These are phyloP conservation scores for Chromoteleia sp. DNA, from an alignment of 2,888 invertebrate species.

Conservation along the genomic window DNA sequence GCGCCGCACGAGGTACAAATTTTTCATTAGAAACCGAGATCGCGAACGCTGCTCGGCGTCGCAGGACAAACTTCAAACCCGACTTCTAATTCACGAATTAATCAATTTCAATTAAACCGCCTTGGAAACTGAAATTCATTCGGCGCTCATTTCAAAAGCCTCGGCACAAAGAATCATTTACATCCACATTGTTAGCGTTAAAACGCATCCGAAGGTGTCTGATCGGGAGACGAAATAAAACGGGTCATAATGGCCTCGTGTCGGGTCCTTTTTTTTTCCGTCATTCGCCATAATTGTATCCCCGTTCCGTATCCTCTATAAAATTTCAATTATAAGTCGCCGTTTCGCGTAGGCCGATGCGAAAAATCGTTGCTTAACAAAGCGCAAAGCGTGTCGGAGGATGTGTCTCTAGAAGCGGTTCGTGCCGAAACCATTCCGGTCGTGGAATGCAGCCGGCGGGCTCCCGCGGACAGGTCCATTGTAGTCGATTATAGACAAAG, in stretches of 20 bases:
- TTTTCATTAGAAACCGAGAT: background rate
- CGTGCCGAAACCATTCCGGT: constrained; percentile 72
- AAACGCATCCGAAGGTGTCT: constrained; percentile 41
- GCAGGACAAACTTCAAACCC: background rate
- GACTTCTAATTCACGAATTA: constrained; percentile 32
- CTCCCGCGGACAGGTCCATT: constrained; percentile 74
- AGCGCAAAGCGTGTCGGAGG: constrained; percentile 64
- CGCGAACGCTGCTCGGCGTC: background rate
- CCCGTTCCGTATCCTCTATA: constrained; percentile 71
- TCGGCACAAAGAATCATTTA: constrained; percentile 49
- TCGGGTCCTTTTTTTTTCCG: constrained; percentile 4
- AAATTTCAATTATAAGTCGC: constrained; percentile 79
- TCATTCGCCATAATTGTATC: constrained; percentile 53
- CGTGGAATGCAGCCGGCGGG: constrained; percentile 73
- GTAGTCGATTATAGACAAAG: constrained; percentile 79
- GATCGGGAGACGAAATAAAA: constrained; percentile 47
- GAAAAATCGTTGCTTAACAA: constrained; percentile 75
- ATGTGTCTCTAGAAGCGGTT: constrained; percentile 25
- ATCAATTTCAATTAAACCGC: constrained; percentile 46
- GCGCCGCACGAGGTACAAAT: background rate
- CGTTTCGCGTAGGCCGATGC: constrained; percentile 75
- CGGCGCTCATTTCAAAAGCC: constrained; percentile 11
- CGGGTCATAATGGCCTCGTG: constrained; percentile 33
- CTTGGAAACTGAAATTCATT: constrained; percentile 47
- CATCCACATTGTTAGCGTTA: constrained; percentile 46